Conservation (phyloP, 2,113 vertebrate genomes). For the Dinomys branickii region DNA sequence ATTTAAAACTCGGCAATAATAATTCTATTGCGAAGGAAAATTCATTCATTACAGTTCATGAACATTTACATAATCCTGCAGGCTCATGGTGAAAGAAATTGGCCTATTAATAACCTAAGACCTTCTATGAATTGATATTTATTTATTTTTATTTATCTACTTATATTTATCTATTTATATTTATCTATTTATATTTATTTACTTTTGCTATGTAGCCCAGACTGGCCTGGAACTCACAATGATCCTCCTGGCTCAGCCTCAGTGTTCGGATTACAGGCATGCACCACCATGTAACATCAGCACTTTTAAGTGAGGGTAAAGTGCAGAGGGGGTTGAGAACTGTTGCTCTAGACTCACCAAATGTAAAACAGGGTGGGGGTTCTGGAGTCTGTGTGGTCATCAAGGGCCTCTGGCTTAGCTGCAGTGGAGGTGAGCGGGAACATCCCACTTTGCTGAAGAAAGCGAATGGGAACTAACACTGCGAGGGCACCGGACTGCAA, state of each 20-base stretch:
- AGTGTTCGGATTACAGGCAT: not conserved
- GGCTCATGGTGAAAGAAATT: slow-evolving; percentile 1
- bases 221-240: not conserved
- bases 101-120: not conserved
- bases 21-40: slow-evolving; percentile 47
- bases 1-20: slow-evolving; percentile 26
- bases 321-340: not conserved
- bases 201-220: too few relatives aligned
- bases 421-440: not conserved
- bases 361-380: not conserved
- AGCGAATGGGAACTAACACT: not conserved
- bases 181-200: too few relatives aligned
- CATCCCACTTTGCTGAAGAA: not conserved
- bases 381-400: not conserved
- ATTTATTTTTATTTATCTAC: not conserved
- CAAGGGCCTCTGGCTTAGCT: not conserved
- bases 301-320: slow-evolving; percentile 47
- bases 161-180: too few relatives aligned
- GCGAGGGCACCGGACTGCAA: not conserved
- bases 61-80: slow-evolving; percentile 30
- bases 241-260: not conserved
- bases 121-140: not conserved
- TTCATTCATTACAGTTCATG: not conserved
- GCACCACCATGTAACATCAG: not conserved
- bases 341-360: not conserved